Conservation (phyloP, 2,888 invertebrate species). For the Zaprionus lineosus region DNA sequence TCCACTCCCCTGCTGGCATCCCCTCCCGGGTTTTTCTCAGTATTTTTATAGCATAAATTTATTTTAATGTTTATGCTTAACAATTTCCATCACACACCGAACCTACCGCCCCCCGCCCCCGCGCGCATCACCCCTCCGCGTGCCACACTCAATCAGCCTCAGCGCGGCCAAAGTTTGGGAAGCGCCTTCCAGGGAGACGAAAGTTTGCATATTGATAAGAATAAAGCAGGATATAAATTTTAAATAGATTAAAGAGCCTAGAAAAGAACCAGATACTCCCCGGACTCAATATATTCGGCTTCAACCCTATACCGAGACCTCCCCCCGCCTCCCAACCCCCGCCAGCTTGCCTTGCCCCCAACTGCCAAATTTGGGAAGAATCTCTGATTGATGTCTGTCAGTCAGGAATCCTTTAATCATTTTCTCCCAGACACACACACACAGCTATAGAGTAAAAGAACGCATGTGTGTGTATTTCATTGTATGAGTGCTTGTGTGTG, state of each 20-base stretch:
- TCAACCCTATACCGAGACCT: not conserved
- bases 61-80: slow-evolving; percentile 78
- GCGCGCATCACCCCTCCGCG: not conserved
- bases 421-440: not conserved
- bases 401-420: slow-evolving; percentile 70
- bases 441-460: slow-evolving; percentile 8
- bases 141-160: slow-evolving; percentile 46
- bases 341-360: too few species aligned
- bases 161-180: slow-evolving; percentile 44
- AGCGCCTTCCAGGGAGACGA: slow-evolving; percentile 15
- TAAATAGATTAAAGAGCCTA: slow-evolving; percentile 57
- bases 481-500: slow-evolving; percentile 14
- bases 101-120: not conserved
- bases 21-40: not conserved
- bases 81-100: slow-evolving; percentile 60
- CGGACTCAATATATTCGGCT: too few species aligned
- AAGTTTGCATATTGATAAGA: slow-evolving; percentile 77
- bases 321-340: too few species aligned
- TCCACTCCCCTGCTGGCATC: not conserved
- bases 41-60: slow-evolving; percentile 70
- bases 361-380: slow-evolving; percentile 33
- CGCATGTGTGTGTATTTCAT: slow-evolving; percentile 24
- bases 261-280: slow-evolving; percentile 1
- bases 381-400: slow-evolving; percentile 72
- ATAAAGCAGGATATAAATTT: slow-evolving; percentile 55